phyloP scores from a whole-genome alignment of 2,888 invertebrate genomes.

The Coremacera marginata region DNA sequence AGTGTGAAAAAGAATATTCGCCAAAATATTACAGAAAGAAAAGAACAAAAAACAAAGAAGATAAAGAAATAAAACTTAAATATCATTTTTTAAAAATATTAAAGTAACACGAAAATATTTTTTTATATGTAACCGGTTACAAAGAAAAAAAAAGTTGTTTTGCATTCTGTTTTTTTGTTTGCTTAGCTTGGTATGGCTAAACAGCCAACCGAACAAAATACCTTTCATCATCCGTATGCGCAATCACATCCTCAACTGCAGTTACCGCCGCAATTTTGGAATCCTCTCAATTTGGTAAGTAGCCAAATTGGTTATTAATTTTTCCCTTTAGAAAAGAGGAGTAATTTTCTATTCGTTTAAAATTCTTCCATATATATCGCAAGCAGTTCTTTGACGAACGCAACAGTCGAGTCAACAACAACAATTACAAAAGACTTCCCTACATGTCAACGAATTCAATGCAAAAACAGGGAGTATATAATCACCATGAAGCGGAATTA shows the following conservation, averaged over 20 bases:
- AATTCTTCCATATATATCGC: not conserved
- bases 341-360: too few species aligned
- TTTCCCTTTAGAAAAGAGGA: too few species aligned
- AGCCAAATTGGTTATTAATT: too few species aligned
- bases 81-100: not conserved
- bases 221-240: conserved; percentile 52
- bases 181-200: conserved; percentile 57
- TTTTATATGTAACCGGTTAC: conserved; percentile 4
- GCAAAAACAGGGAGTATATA: conserved; percentile 32
- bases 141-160: not conserved
- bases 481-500: not conserved
- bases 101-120: not conserved
- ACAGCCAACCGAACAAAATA: conserved; percentile 59
- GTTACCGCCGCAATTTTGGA: conserved; percentile 59
- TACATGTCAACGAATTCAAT: conserved; percentile 49
- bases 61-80: not conserved
- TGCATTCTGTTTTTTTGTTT: not conserved
- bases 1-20: not conserved
- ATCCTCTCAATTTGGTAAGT: conserved; percentile 61
- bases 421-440: conserved; percentile 56
- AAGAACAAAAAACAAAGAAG: not conserved
- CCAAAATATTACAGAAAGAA: not conserved
- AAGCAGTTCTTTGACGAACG: conserved; percentile 58
- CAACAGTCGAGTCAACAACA: conserved; percentile 57
- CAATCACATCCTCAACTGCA: conserved; percentile 57